Conservation (phyloP, 2,113 vertebrate species). For the Mormoops blainvillei region DNA sequence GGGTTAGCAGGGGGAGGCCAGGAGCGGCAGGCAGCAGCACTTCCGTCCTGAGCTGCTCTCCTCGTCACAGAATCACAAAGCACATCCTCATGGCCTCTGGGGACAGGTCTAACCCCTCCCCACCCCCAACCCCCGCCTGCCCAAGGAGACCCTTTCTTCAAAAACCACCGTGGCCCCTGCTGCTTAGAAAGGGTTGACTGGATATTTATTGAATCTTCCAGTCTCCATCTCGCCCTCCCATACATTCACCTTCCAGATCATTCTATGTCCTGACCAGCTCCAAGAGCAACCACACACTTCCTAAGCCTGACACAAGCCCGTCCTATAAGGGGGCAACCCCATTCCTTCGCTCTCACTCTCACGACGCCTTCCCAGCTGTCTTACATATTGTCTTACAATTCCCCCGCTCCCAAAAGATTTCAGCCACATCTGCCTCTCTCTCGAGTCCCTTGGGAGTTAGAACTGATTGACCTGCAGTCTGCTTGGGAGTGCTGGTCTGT, state of each 20-base stretch:
- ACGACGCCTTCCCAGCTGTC: neutral
- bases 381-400: neutral
- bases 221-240: neutral
- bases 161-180: neutral
- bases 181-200: neutral
- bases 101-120: neutral
- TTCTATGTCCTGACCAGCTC: neutral
- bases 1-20: neutral
- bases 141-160: rapidly evolving
- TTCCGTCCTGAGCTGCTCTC: neutral
- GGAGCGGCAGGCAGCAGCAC: rapidly evolving
- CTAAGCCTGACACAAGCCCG: neutral
- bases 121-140: neutral
- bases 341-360: neutral
- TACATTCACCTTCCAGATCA: neutral
- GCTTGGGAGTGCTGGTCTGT: neutral
- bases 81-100: no score
- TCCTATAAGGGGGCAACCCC: neutral
- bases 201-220: neutral
- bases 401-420: neutral
- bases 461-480: neutral
- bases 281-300: neutral
- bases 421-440: neutral
- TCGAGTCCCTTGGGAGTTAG: neutral
- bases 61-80: rapidly evolving